Percentiles rank a stretch among this genome's conserved stretches.
phyloP scores from a whole-genome alignment of 2,888 invertebrate species.

The Rhopalosiphum nymphaeae region DNA sequence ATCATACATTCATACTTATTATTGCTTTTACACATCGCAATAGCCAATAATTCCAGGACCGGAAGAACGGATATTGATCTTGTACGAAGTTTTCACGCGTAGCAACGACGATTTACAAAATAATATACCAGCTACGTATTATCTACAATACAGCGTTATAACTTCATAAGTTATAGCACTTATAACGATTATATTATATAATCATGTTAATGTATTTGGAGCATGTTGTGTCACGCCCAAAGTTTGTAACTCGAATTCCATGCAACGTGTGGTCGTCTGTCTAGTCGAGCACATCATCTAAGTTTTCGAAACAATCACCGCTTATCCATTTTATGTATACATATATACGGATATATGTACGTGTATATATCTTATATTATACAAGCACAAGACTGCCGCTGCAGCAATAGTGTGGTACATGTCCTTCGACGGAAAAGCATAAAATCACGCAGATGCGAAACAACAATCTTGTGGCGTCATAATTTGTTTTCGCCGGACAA shows the following conservation, averaged over 20 bases:
- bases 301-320: constrained; percentile 9
- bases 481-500: constrained; percentile 36
- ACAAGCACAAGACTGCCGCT: neutral
- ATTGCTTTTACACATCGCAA: neutral
- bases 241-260: constrained; percentile 5
- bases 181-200: constrained; percentile 21
- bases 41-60: neutral
- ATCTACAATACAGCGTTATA: neutral
- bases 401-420: neutral
- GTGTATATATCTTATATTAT: neutral
- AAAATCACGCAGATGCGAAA: constrained; percentile 33
- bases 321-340: neutral
- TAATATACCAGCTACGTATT: neutral
- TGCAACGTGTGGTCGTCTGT: constrained; percentile 21
- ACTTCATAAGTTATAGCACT: neutral
- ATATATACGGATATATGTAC: neutral
- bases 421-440: constrained; percentile 55
- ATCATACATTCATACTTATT: neutral
- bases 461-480: constrained; percentile 38
- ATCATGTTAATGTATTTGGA: constrained; percentile 7
- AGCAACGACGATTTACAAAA: neutral
- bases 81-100: neutral
- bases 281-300: constrained; percentile 30
- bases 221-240: constrained; percentile 1
- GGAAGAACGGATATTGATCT: neutral